phyloP scores from a whole-genome alignment of 2,797 vertebrate genomes.

The Botia kubotai region DNA sequence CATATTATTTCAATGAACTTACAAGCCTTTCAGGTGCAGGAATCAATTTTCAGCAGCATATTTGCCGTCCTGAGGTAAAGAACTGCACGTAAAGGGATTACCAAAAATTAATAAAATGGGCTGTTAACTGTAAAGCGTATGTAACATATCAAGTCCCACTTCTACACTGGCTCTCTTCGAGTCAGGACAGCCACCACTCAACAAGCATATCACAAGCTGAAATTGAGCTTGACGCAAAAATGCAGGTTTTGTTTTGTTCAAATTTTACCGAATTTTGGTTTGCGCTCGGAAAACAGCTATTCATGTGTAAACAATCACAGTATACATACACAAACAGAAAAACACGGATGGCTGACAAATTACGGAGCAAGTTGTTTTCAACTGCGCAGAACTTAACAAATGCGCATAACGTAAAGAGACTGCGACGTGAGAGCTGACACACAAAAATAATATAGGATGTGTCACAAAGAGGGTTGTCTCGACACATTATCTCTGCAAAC shows the following conservation, averaged over 20 bases:
- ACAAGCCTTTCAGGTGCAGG: conserved; percentile 51
- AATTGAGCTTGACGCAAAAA: not conserved
- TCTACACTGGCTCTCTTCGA: too few species aligned
- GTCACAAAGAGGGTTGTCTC: conserved; percentile 28
- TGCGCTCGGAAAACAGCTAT: not conserved
- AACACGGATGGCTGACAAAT: conserved; percentile 41
- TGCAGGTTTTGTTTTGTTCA: not conserved
- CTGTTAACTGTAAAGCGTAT: conserved; percentile 69
- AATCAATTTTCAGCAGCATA: conserved; percentile 53
- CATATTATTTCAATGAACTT: conserved; percentile 53
- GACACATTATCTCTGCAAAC: not conserved
- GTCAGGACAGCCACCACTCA: conserved; percentile 52
- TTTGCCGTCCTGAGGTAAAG: conserved; percentile 54
- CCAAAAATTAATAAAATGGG: conserved; percentile 72
- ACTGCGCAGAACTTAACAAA: not conserved
- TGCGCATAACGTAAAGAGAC: conserved; percentile 14
- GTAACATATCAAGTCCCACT: conserved; percentile 39
- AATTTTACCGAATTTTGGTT: not conserved
- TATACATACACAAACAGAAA: conserved; percentile 30
- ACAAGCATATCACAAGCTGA: not conserved
- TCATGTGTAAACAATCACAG: conserved; percentile 28
- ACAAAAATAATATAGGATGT: conserved; percentile 43
- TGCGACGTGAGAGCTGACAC: conserved; percentile 15
- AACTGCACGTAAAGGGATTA: conserved; percentile 77
- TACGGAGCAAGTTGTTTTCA: conserved; percentile 34